These are phyloP conservation scores for Cecropterus lyciades DNA, from an alignment of 1,140 invertebrate genomes.

Conservation along the genomic window DNA sequence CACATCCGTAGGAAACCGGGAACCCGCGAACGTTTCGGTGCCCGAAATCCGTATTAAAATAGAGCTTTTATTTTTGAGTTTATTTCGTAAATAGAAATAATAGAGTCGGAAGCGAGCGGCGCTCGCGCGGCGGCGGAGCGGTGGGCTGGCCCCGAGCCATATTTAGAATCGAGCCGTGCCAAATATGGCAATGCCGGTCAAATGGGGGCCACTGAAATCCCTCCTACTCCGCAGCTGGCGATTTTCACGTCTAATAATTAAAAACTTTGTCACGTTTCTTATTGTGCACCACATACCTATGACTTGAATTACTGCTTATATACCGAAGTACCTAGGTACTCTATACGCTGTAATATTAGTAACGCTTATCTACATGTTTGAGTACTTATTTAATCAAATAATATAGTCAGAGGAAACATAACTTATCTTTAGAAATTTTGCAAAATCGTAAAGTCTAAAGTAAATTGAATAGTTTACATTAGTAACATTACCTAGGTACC, in stretches of 20 bases:
- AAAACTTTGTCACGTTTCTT: constrained; percentile 80
- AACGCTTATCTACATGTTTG: too few relatives aligned
- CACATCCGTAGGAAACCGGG: constrained; percentile 79
- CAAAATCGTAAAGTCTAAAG: too few relatives aligned
- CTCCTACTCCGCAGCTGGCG: constrained; percentile 84
- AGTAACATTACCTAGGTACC: too few relatives aligned
- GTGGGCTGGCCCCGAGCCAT: constrained; percentile 88
- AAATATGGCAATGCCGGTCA: constrained; percentile 89
- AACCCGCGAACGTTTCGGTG: constrained; percentile 76
- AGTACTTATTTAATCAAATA: too few relatives aligned
- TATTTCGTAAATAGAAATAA: constrained; percentile 84
- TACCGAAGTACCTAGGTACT: constrained; percentile 6
- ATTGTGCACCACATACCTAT: constrained; percentile 62
- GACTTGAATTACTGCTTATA: constrained; percentile 39
- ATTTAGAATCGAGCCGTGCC: constrained; percentile 90
- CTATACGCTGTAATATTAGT: background rate
- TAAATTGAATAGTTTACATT: too few relatives aligned
- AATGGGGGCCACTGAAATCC: constrained; percentile 89
- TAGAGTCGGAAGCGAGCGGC: constrained; percentile 82
- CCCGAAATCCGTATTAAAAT: constrained; percentile 82
- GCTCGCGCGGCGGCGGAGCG: constrained; percentile 71
- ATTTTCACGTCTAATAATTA: constrained; percentile 83
- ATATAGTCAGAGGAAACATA: too few relatives aligned
- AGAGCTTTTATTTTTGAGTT: constrained; percentile 83
- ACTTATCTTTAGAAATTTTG: too few relatives aligned